These are phyloP conservation scores for Gambusia yucatana DNA, from an alignment of 2,797 vertebrate genomes.

Conservation along the genomic window DNA sequence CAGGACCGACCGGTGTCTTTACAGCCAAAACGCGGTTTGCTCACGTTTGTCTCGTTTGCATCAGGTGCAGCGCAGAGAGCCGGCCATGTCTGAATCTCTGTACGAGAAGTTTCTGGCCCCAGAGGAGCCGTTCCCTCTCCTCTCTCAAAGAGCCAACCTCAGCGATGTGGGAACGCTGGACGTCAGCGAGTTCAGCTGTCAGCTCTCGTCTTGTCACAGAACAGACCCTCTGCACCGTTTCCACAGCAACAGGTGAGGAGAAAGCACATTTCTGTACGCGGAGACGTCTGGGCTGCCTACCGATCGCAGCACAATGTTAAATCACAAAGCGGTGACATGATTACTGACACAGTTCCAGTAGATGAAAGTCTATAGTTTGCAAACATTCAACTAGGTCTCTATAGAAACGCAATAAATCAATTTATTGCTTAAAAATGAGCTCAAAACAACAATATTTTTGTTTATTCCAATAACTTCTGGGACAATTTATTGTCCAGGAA, in stretches of 20 bases:
- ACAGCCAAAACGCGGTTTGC: not conserved
- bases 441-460: too few relatives aligned
- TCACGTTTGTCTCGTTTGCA: not conserved
- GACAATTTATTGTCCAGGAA: too few relatives aligned
- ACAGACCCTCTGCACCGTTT: slow-evolving; percentile 95
- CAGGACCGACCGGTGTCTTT: not conserved
- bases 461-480: too few relatives aligned
- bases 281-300: not conserved
- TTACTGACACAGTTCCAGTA: not conserved
- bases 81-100: slow-evolving; percentile 86
- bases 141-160: slow-evolving; percentile 88
- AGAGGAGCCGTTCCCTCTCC: slow-evolving; percentile 91
- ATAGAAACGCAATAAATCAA: too few relatives aligned
- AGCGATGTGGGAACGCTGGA: slow-evolving; percentile 93
- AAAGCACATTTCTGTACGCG: not conserved
- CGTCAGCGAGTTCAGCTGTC: slow-evolving; percentile 95
- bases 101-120: slow-evolving; percentile 96
- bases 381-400: too few relatives aligned
- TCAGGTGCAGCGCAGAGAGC: slow-evolving; percentile 16
- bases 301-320: too few relatives aligned
- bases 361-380: too few relatives aligned
- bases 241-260: slow-evolving; percentile 90
- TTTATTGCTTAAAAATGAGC: too few relatives aligned
- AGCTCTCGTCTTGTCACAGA: slow-evolving; percentile 94
- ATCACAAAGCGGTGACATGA: not conserved